Base-by-base conservation (phyloP, 2,113 vertebrate species). In the Polypterus senegalus region DNA sequence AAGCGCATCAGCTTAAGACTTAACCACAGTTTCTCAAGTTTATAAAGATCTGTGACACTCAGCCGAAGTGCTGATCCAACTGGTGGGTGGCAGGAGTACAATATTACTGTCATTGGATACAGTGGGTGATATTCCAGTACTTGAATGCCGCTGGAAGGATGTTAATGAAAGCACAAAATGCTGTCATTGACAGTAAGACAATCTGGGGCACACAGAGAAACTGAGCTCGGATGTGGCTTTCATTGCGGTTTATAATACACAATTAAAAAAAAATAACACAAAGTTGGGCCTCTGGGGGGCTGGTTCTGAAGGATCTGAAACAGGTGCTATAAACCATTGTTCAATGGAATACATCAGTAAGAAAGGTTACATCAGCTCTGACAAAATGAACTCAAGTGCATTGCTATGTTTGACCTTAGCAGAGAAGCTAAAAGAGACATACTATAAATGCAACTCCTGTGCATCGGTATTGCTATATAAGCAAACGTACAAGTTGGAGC, bases 51-150 rank as follows among this genome's bases (percentile, higher is more conserved):
- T 64, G 45, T 58, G 65, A 71, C 70, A 64, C 49, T 55, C 64
- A 69, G n/a, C 4, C 4, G 5, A 61, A n/a, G 8, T 57, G 7
- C 1, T 58, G 46, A 61, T 61, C 48, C 54, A 60, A 5, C 2
- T 57, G 5, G 68, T 58, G 60, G 54, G 5, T 61, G 48, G 43
- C 61, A 62, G 60, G 54, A 64, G 0, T 1, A 62, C 62, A 66
- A 0, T 73, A 61, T 76, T 76, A 70, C 74, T 73, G 80, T 74
- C 73, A 75, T 48, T 66, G 62, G 73, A 81, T 78, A 71, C 57
- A 64, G 57, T 66, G 68, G 71, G 71, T 80, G 67, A 73, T 76
- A 71, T 85, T 88, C 70, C 82, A 83, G 72, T 71, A 75, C 61
- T 58, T 61, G 70, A 79, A 56, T 67, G 8, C 58, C 58, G 46